Conservation (phyloP, 2,888 invertebrate genomes). For the Pedicia rivosa region DNA sequence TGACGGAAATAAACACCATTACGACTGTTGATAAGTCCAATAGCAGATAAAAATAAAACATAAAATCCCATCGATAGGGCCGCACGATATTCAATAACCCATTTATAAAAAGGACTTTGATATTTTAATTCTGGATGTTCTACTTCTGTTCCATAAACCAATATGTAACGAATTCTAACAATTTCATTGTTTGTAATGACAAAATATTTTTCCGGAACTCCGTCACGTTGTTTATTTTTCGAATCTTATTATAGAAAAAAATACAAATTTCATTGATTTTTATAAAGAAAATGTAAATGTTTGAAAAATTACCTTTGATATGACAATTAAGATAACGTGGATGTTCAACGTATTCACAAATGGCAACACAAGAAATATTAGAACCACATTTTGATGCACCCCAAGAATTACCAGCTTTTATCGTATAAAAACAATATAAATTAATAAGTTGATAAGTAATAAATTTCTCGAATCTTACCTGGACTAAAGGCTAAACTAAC, state of each 20-base stretch:
- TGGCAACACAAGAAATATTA: constrained; percentile 58
- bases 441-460: too few relatives aligned
- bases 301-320: constrained; percentile 22
- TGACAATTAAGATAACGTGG: constrained; percentile 42
- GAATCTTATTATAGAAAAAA: constrained; percentile 12
- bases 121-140: neutral
- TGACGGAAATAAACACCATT: constrained; percentile 38
- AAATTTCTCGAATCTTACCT: too few relatives aligned
- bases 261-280: too few relatives aligned
- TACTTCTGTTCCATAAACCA: constrained; percentile 45
- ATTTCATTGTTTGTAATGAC: constrained; percentile 62
- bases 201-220: constrained; percentile 51
- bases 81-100: constrained; percentile 44
- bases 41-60: constrained; percentile 42
- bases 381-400: constrained; percentile 57
- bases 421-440: too few relatives aligned
- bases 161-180: constrained; percentile 55
- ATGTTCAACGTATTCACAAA: constrained; percentile 66
- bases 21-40: constrained; percentile 46
- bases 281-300: too few relatives aligned
- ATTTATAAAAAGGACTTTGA: constrained; percentile 22
- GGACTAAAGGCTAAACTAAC: constrained; percentile 57
- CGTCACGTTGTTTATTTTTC: constrained; percentile 17
- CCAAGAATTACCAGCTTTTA: constrained; percentile 62
- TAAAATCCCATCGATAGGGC: constrained; percentile 45